Evolutionary conservation across 2,797 vertebrate species (phyloP).

Genomic region (Dendrocincla fuliginosa): DNA sequence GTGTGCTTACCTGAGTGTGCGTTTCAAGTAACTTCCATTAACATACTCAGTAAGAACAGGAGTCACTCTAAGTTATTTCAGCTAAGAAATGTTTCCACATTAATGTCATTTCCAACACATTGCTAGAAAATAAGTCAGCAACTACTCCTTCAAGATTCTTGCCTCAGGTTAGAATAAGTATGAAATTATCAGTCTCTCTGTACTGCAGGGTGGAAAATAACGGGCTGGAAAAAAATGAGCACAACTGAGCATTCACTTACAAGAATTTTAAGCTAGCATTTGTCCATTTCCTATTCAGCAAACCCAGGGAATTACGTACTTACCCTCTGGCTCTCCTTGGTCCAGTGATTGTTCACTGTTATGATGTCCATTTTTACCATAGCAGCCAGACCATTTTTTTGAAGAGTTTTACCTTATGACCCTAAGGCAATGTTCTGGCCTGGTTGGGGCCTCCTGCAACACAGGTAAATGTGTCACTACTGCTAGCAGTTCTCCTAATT

Average conservation of each 20-base stretch:
- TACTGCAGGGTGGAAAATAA: background rate
- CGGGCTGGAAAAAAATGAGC: background rate
- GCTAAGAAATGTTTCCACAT: background rate
- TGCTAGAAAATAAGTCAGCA: background rate
- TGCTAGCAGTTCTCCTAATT: background rate
- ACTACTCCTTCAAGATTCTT: background rate
- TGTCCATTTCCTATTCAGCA: background rate
- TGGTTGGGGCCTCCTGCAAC: background rate
- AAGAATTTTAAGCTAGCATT: background rate
- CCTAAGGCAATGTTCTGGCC: background rate
- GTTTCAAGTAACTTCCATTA: background rate
- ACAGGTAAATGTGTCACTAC: background rate
- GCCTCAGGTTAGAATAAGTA: conserved; percentile 28
- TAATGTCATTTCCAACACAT: background rate
- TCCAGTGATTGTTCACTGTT: background rate
- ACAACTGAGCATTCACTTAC: background rate
- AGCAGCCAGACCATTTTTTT: background rate
- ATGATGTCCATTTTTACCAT: background rate
- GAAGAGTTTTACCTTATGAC: background rate
- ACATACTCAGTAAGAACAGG: background rate
- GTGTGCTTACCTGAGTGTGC: background rate
- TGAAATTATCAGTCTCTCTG: background rate
- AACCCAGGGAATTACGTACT: background rate
- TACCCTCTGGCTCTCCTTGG: background rate
- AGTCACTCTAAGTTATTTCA: conserved; percentile 28